A percentile compares a stretch with the other conserved stretches of the same genome.
Evolutionary conservation across 37 sponge, comb jelly and placozoan species (phyloP).

Genomic region (Sycon ciliatum): DNA sequence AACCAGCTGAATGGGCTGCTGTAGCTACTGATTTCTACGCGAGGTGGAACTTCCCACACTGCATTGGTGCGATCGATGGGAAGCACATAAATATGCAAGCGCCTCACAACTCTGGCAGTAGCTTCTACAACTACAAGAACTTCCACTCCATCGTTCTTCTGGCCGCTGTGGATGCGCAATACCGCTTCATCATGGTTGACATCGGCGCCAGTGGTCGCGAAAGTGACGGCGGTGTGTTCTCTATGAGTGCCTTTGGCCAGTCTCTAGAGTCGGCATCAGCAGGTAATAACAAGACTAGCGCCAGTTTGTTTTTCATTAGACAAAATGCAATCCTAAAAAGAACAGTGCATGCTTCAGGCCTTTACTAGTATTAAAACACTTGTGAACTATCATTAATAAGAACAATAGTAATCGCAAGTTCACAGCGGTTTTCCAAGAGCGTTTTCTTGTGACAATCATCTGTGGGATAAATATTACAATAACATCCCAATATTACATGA

Average conservation of each 20-base stretch:
- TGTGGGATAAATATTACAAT: too few species aligned
- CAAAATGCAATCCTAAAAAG: too few species aligned
- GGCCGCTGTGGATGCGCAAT: neutral
- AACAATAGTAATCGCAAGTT: too few species aligned
- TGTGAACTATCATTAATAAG: too few species aligned
- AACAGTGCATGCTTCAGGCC: too few species aligned
- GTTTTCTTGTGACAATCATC: too few species aligned
- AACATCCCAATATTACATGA: too few species aligned
- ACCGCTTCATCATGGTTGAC: conserved; percentile 33
- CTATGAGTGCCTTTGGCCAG: conserved; percentile 27
- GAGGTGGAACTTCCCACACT: conserved; percentile 36
- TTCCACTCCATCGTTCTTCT: conserved; percentile 18
- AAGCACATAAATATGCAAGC: conserved; percentile 42
- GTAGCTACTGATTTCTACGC: conserved; percentile 12
- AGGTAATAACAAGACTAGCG: too few species aligned
- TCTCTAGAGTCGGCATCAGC: conserved; percentile 13
- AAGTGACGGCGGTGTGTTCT: conserved; percentile 47
- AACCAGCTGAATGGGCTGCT: conserved; percentile 18
- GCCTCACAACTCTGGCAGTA: conserved; percentile 32
- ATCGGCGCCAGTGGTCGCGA: conserved; percentile 45
- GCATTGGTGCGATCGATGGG: conserved; percentile 36
- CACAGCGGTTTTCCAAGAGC: too few species aligned
- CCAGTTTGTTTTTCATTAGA: too few species aligned
- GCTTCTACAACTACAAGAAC: conserved; percentile 33
- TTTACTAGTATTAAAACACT: too few species aligned